Percentiles rank a stretch among this genome's conserved stretches.
Evolutionary conservation across 2,888 invertebrate species (phyloP).

Genomic region (Chloromyia formosa): DNA sequence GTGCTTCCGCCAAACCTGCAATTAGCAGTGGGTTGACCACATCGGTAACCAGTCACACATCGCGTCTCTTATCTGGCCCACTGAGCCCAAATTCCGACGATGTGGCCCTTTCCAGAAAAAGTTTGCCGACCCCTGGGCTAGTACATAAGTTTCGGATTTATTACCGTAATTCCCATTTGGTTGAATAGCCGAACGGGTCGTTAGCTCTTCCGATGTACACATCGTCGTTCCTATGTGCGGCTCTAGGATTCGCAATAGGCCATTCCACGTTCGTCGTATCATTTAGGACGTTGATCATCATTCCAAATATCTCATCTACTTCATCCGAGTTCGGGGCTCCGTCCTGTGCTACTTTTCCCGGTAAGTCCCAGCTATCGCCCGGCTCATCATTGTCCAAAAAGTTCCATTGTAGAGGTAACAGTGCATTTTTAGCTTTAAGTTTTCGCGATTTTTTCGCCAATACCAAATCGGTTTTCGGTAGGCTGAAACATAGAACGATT

Average conservation of each 20-base stretch:
- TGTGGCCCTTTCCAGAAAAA: no score
- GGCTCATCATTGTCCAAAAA: conserved; percentile 22
- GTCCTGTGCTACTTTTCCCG: conserved; percentile 44
- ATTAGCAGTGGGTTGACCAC: no score
- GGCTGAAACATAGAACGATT: not conserved
- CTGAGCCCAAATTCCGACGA: no score
- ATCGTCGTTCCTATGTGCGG: conserved; percentile 52
- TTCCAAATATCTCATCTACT: conserved; percentile 31
- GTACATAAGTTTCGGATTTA: no score
- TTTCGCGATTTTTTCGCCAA: conserved; percentile 32
- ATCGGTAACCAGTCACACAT: no score
- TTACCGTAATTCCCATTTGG: conserved; percentile 59
- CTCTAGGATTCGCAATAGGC: conserved; percentile 49
- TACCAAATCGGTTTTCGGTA: conserved; percentile 10
- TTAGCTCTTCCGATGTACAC: conserved; percentile 61
- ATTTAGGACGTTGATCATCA: conserved; percentile 48
- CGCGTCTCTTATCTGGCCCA: no score
- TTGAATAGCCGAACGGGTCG: conserved; percentile 63
- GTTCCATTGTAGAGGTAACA: conserved; percentile 18
- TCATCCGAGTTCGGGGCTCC: conserved; percentile 21
- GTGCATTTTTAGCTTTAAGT: conserved; percentile 47
- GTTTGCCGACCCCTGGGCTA: no score
- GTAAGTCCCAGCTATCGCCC: conserved; percentile 47
- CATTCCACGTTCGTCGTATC: conserved; percentile 48
- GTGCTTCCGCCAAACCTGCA: no score